Evolutionary conservation across 2,888 invertebrate species (phyloP), one percentile per base, ranked within the genome.

Genomic region (Poecilobothrus nobilitatus): DNA sequence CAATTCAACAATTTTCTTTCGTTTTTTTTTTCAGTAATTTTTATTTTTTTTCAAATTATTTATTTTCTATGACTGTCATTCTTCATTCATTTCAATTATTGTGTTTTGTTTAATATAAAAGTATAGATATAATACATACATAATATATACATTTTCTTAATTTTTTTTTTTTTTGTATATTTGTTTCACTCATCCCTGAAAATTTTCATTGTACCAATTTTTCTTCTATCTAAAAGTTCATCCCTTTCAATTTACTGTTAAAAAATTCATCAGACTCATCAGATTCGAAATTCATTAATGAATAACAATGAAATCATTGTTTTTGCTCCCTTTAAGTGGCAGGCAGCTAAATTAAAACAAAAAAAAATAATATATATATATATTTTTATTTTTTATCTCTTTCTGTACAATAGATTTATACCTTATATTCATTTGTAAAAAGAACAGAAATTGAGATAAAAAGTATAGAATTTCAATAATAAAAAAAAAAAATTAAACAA

Each of bases 1-100:
- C 53, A 53, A 53, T 53, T 53, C 53, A 53, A 53, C 53, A 53
- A 53, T 53, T 53, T 53, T 53, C 53, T n/a, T 53, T 53, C 18
- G 3, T 44, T 3, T 15, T 34, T 34, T 44, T 44, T 44, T 44
- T 44, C 44, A 15, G 6, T 53, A 53, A 18, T 53, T 53, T 53
- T 53, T 53, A 4, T 53, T 53, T 18, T 53, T 3, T 53, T 18
- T 15, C 15, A 15, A 2, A 18, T n/a, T 53, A 1, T 53, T 53
- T 53, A 6, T 4, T 53, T 53, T 53, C 18, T 53, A 6, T 53
- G 6, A 18, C 18, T 53, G 53, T 53, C 15, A 15, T 53, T 53
- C 53, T 9, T 53, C 18, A 53, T n/a, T 53, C 18, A 53, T 53
- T 53, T 53, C 53, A 53, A 18, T 53, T 53, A 53, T 27, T 27